Evolutionary conservation across 2,113 vertebrate species (phyloP), one percentile per base, ranked within the genome.

Genomic region (Rafetus swinhoei): DNA sequence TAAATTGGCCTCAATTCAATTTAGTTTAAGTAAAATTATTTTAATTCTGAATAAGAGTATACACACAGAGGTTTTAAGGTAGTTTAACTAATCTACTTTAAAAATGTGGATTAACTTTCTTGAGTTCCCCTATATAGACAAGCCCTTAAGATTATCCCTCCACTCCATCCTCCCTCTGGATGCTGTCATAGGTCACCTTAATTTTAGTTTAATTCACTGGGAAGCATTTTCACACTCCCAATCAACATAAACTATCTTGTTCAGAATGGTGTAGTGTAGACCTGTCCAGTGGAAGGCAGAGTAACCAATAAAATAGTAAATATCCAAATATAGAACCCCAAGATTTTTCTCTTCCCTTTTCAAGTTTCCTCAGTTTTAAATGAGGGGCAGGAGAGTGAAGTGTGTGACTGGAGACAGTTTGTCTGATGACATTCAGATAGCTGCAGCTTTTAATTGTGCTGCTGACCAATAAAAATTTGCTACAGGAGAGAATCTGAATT

Each of bases 291-390:
- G 39, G 81, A 6, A 29, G 22, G 32, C 35, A n/a, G 57, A 60
- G 56, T 19, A 59, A 3, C 0, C 2, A 0, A 29, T 35, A 80
- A n/a, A 29, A 55, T 12, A 18, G 76, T 45, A 24, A 2, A 27
- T 14, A 32, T 0, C 3, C 16, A 55, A 7, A n/a, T 2, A 4
- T 35, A 21, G 15, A 35, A 27, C 4, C 9, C 29, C 90, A 50
- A 83, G 45, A 69, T 57, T 83, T 76, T 93, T 93, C 84, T 93
- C 93, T 86, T 88, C 90, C 94, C 94, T 93, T 89, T 92, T 84
- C 91, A 93, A 96, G 93, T 95, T 92, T 82, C 84, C 91, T 5
- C 19, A 93, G 88, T 95, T 96, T 95, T 94, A 96, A 93, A 96
- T 93, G 95, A 93, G 92, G 94, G 62, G 32, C 18, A 93, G 92